phyloP scores from a whole-genome alignment of 1,140 invertebrate genomes.

The Aphaenogaster rudis region DNA sequence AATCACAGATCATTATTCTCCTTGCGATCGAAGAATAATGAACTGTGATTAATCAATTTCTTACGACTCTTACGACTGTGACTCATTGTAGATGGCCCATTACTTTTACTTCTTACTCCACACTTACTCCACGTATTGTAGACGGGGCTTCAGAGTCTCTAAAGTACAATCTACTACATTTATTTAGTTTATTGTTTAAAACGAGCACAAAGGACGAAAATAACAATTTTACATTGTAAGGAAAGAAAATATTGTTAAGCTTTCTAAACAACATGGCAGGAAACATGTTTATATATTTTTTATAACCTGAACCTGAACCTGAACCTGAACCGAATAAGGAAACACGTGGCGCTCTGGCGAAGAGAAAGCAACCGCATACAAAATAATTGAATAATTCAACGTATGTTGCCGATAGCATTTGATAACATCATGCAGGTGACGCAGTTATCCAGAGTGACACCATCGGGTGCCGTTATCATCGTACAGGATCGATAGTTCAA shows the following conservation, averaged over 20 bases:
- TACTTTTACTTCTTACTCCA: too few species aligned
- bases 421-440: neutral
- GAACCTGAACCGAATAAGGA: neutral
- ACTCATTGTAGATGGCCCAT: too few species aligned
- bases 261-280: neutral
- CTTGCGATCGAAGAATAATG: too few species aligned
- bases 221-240: neutral
- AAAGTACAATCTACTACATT: neutral
- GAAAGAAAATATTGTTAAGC: neutral
- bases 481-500: neutral
- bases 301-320: neutral
- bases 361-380: neutral
- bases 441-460: neutral
- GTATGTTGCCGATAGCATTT: neutral
- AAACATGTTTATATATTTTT: constrained; percentile 1
- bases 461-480: constrained; percentile 1
- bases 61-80: too few species aligned
- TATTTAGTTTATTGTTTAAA: constrained; percentile 28
- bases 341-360: neutral
- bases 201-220: neutral
- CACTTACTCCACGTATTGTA: too few species aligned
- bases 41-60: too few species aligned
- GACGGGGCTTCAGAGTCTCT: too few species aligned
- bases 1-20: too few species aligned
- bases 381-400: neutral